A percentile compares a stretch with the other conserved stretches of the same genome.
These are phyloP conservation scores for Macrophya annulata DNA, from an alignment of 2,888 invertebrate genomes.

Conservation along the genomic window DNA sequence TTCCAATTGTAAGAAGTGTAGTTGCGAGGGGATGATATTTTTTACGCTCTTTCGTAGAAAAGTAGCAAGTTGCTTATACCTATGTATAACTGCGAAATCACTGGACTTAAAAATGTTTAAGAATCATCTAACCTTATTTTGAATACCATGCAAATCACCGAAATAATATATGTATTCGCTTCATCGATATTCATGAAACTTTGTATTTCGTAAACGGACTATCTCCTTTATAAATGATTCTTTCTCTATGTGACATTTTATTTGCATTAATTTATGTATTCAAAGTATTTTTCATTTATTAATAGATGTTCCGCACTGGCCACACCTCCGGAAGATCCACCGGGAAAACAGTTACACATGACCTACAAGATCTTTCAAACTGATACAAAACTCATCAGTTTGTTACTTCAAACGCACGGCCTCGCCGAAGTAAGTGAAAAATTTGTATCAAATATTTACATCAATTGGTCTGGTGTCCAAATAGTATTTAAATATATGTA, in stretches of 20 bases:
- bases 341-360: conserved; percentile 83
- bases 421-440: conserved; percentile 83
- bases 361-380: conserved; percentile 91
- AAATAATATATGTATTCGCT: background rate
- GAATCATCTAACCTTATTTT: background rate
- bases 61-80: background rate
- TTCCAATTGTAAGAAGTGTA: background rate
- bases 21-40: background rate
- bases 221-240: background rate
- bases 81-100: background rate
- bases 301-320: conserved; percentile 76
- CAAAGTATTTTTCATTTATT: background rate
- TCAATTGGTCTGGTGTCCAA: background rate
- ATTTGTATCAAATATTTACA: background rate
- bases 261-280: background rate
- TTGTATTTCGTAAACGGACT: background rate
- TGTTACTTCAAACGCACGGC: conserved; percentile 90
- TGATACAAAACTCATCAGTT: conserved; percentile 89
- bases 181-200: background rate
- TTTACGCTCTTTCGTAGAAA: background rate
- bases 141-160: background rate
- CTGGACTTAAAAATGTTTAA: background rate
- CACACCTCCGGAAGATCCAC: conserved; percentile 76
- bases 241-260: background rate
- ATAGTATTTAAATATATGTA: background rate